Conservation (phyloP, 2,888 invertebrate genomes). For the Xylota segnis region DNA sequence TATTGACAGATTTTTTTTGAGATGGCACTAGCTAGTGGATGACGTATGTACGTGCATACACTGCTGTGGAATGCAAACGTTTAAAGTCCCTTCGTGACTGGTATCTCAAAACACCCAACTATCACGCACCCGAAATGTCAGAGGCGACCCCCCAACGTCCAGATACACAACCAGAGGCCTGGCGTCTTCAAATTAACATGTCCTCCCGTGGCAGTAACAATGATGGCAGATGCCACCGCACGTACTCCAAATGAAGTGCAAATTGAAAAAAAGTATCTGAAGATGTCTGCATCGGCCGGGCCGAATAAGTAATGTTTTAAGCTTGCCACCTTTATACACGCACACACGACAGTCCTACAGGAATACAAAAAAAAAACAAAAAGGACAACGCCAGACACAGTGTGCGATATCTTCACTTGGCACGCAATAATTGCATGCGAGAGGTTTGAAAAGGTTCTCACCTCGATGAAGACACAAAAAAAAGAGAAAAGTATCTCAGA, state of each 20-base stretch:
- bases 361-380: neutral
- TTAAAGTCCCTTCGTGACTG: neutral
- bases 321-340: constrained; percentile 49
- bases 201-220: constrained; percentile 37
- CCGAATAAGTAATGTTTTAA: constrained; percentile 46
- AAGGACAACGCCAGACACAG: constrained; percentile 22
- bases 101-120: constrained; percentile 12
- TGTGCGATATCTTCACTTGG: constrained; percentile 70
- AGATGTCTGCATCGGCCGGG: constrained; percentile 59
- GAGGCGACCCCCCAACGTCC: constrained; percentile 66
- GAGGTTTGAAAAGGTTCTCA: constrained; percentile 47
- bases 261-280: constrained; percentile 57
- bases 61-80: neutral
- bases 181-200: constrained; percentile 69
- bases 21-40: neutral
- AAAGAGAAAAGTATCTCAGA: constrained; percentile 40
- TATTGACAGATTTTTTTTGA: neutral
- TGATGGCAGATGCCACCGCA: constrained; percentile 58
- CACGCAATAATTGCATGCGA: constrained; percentile 68
- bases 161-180: constrained; percentile 29
- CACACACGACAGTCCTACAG: constrained; percentile 16
- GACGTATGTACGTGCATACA: neutral
- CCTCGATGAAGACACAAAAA: constrained; percentile 23
- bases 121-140: constrained; percentile 52
- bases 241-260: constrained; percentile 71